These are phyloP conservation scores for Cephus spinipes DNA, from an alignment of 2,888 invertebrate species.

Conservation along the genomic window DNA sequence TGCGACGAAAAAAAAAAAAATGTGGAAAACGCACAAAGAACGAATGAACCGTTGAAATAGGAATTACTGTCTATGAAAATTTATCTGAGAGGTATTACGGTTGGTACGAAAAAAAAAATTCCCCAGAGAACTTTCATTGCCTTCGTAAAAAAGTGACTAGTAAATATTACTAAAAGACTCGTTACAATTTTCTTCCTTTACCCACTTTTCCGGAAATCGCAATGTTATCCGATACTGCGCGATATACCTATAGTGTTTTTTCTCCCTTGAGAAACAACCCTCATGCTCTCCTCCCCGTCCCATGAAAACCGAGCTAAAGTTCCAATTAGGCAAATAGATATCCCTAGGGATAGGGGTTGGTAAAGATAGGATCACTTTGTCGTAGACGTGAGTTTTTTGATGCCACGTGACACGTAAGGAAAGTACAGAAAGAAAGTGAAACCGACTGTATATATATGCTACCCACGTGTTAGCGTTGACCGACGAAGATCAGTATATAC, in stretches of 20 bases:
- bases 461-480: background rate
- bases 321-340: background rate
- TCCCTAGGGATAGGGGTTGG: background rate
- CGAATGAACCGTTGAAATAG: background rate
- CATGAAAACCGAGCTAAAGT: background rate
- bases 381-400: background rate
- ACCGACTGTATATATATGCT: background rate
- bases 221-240: background rate
- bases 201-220: background rate
- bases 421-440: background rate
- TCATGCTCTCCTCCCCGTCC: background rate
- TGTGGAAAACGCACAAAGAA: background rate
- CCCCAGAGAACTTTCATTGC: background rate
- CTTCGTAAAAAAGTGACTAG: background rate
- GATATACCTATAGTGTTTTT: background rate
- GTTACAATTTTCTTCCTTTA: background rate
- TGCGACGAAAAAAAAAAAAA: background rate
- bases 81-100: background rate
- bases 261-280: background rate
- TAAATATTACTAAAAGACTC: background rate
- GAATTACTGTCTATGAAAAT: background rate
- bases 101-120: background rate
- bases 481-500: background rate
- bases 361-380: background rate
- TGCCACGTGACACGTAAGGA: background rate